Evolutionary conservation across 2,113 vertebrate species (phyloP).

Genomic region (Nansenia antarctica): DNA sequence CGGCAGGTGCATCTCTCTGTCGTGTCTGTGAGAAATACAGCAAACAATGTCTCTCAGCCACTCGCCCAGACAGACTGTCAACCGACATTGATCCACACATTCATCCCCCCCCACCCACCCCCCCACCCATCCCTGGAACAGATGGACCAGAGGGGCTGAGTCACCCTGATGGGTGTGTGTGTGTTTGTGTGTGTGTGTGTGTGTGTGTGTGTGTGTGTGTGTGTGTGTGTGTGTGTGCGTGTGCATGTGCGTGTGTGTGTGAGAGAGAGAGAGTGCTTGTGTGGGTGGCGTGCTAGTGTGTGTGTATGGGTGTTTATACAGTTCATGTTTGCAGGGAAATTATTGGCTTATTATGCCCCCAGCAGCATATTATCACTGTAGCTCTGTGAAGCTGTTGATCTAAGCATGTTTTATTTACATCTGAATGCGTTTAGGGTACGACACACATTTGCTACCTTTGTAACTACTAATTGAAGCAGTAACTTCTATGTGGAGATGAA

Average conservation of each 20-base stretch:
- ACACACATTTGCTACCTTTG: neutral
- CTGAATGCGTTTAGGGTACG: too few species aligned
- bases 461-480: neutral
- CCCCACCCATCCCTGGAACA: neutral
- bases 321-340: neutral
- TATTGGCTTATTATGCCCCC: neutral
- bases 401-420: too few species aligned
- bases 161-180: neutral
- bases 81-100: slow-evolving; percentile 7
- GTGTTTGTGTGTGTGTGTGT: neutral
- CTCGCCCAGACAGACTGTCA: slow-evolving; percentile 14
- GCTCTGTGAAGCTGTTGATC: too few species aligned
- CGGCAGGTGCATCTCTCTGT: neutral
- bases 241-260: neutral
- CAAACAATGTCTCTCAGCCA: slow-evolving; percentile 5
- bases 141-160: slow-evolving; percentile 2
- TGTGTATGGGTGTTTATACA: neutral
- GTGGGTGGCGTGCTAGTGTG: neutral
- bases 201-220: slow-evolving; percentile 3
- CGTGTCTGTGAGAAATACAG: slow-evolving; percentile 5
- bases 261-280: neutral
- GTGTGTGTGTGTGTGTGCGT: neutral
- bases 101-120: slow-evolving; percentile 2
- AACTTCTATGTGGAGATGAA: too few species aligned
- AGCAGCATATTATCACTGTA: too few species aligned